These are phyloP conservation scores for Apodemia zela DNA, from an alignment of 2,888 invertebrate genomes.

Conservation along the genomic window DNA sequence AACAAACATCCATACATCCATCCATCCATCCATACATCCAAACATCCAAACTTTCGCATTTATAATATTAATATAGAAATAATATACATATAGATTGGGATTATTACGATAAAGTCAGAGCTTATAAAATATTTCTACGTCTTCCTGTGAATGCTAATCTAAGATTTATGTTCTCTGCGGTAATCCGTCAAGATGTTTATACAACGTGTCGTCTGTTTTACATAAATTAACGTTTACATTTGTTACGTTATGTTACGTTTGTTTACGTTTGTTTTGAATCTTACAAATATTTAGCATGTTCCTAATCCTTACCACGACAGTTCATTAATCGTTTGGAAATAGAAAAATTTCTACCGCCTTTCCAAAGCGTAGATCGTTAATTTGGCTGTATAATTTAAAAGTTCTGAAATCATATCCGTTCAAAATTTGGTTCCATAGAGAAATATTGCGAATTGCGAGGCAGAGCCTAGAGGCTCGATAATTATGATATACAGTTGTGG, in stretches of 20 bases:
- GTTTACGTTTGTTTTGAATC: background rate
- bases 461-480: no score
- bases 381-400: no score
- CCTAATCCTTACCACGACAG: background rate
- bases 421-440: no score
- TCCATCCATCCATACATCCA: no score
- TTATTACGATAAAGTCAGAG: background rate
- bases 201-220: background rate
- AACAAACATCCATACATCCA: no score
- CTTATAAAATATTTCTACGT: background rate
- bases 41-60: no score
- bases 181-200: conserved; percentile 14
- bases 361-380: no score
- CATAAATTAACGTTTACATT: conserved; percentile 9
- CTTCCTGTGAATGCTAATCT: background rate
- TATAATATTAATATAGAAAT: no score
- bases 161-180: conserved; percentile 10
- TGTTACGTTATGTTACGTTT: conserved; percentile 12
- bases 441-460: no score
- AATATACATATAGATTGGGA: background rate
- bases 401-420: no score
- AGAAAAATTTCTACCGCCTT: background rate
- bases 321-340: background rate
- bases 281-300: conserved; percentile 11
- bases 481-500: no score